A percentile compares a stretch with the other conserved stretches of the same genome.
phyloP scores from a whole-genome alignment of 2,888 invertebrate genomes.

The Galerucella pusilla region DNA sequence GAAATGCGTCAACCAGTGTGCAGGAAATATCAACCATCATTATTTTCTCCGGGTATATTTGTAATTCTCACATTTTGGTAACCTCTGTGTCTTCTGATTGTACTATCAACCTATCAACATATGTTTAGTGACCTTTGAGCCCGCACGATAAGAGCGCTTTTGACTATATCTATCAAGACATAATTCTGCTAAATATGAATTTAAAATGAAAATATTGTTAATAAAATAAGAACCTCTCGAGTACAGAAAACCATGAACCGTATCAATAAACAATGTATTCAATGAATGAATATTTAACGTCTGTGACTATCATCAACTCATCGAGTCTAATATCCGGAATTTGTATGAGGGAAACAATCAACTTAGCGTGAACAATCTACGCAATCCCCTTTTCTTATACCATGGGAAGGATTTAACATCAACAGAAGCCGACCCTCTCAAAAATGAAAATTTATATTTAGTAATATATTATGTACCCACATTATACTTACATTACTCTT shows the following conservation, averaged over 20 bases:
- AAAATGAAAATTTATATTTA: background rate
- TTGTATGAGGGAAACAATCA: constrained; percentile 27
- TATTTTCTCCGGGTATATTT: no score
- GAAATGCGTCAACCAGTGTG: no score
- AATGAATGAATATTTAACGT: constrained; percentile 34
- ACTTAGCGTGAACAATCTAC: constrained; percentile 29
- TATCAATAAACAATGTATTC: constrained; percentile 28
- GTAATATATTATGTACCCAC: no score
- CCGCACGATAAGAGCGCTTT: no score
- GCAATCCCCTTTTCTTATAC: background rate
- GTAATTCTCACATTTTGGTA: no score
- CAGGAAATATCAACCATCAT: no score
- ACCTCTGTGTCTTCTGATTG: no score
- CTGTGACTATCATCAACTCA: constrained; percentile 30
- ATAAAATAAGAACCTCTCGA: background rate
- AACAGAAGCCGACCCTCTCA: background rate
- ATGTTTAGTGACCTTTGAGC: no score
- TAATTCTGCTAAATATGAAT: no score
- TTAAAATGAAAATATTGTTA: background rate
- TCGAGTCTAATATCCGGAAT: constrained; percentile 30
- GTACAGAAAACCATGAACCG: constrained; percentile 9
- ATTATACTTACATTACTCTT: no score
- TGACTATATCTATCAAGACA: no score
- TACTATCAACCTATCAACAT: no score
- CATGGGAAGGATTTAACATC: background rate